Percentiles rank a stretch among this genome's conserved stretches.
These are phyloP conservation scores for Tenthredo distinguenda DNA, from an alignment of 2,888 invertebrate species.

Conservation along the genomic window DNA sequence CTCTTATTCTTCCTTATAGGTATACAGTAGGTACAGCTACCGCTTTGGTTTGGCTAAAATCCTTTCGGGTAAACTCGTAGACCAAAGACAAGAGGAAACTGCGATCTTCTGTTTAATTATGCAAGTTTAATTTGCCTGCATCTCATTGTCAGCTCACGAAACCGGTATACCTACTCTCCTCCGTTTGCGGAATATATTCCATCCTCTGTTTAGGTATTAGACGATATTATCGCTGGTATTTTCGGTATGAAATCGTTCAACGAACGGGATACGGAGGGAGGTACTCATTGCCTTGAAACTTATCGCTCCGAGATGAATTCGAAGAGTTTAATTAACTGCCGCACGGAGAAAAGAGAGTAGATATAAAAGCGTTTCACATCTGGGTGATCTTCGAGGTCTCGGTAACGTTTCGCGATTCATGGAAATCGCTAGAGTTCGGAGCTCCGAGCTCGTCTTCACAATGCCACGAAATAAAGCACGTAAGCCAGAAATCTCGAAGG, in stretches of 20 bases:
- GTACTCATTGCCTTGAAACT: not conserved
- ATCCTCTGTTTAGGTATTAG: not conserved
- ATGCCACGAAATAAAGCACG: not conserved
- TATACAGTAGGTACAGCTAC: not conserved
- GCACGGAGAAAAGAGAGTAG: not conserved
- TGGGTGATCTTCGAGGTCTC: not conserved
- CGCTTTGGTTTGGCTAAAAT: not conserved
- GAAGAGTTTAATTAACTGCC: no score
- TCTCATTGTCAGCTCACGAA: conserved; percentile 41
- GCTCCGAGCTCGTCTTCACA: not conserved
- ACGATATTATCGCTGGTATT: not conserved
- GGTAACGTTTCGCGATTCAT: not conserved
- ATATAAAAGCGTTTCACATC: not conserved
- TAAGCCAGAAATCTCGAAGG: no score
- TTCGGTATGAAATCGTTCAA: not conserved
- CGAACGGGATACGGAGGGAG: not conserved
- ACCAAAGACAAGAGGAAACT: conserved; percentile 40
- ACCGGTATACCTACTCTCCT: not conserved
- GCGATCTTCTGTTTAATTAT: conserved; percentile 72
- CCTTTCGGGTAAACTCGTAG: not conserved
- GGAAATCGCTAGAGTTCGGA: not conserved
- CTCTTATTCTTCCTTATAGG: conserved; percentile 7
- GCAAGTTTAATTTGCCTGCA: conserved; percentile 73
- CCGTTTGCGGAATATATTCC: not conserved
- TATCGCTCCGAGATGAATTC: no score